These are phyloP conservation scores for Chrysomallon squamiferum DNA, from an alignment of 1,140 invertebrate species.

Conservation along the genomic window DNA sequence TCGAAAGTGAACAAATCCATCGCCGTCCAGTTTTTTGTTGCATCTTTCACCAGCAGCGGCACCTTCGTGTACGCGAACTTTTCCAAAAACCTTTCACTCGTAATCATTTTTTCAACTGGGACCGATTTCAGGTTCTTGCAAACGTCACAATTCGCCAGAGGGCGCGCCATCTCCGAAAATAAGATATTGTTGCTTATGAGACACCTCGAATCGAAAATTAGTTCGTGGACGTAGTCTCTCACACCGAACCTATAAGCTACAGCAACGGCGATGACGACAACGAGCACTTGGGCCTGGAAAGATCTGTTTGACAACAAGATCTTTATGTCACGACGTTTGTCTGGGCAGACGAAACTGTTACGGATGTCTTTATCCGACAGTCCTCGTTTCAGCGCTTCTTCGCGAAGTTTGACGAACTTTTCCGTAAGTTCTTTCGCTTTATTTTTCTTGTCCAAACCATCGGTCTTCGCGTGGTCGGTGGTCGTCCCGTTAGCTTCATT, in stretches of 20 bases:
- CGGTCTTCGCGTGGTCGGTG: conserved; percentile 23
- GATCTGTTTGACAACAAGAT: neutral
- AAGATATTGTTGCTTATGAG: conserved; percentile 82
- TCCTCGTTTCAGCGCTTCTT: conserved; percentile 13
- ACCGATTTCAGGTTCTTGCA: conserved; percentile 68
- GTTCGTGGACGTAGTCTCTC: conserved; percentile 13
- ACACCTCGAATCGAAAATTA: conserved; percentile 67
- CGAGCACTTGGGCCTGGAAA: conserved; percentile 1
- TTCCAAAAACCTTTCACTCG: conserved; percentile 69
- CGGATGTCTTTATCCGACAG: conserved; percentile 7
- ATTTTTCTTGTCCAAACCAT: conserved; percentile 10
- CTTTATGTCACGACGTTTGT: neutral
- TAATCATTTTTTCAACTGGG: conserved; percentile 66
- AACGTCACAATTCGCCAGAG: conserved; percentile 80
- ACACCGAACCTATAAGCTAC: neutral
- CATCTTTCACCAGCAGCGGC: conserved; percentile 86
- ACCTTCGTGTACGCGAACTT: conserved; percentile 74
- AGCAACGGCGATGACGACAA: neutral
- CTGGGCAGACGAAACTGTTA: neutral
- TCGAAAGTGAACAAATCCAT: conserved; percentile 75
- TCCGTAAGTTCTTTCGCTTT: conserved; percentile 11
- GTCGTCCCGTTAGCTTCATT: conserved; percentile 10
- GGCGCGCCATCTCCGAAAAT: conserved; percentile 83
- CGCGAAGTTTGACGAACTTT: conserved; percentile 12
- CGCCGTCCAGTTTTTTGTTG: conserved; percentile 80